A percentile compares a stretch with the other conserved stretches of the same genome.
phyloP scores from a whole-genome alignment of 2,113 vertebrate species.

The Panthera tigris region DNA sequence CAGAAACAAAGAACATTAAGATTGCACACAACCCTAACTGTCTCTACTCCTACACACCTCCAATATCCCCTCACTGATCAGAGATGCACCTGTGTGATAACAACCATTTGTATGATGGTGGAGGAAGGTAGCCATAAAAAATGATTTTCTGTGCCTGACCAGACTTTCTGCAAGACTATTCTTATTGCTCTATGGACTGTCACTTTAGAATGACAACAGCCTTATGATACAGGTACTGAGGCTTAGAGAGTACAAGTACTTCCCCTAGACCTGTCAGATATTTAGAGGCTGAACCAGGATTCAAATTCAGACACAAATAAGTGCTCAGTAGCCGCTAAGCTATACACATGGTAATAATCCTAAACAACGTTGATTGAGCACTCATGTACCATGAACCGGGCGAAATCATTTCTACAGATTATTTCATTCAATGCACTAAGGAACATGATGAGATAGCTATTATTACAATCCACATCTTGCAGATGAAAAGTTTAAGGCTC shows the following conservation, averaged over 20 bases:
- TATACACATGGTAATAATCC: neutral
- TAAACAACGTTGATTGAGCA: neutral
- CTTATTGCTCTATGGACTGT: neutral
- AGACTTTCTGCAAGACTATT: neutral
- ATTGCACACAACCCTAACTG: neutral
- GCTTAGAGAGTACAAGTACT: neutral
- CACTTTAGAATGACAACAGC: neutral
- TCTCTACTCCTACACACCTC: neutral
- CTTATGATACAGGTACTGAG: neutral
- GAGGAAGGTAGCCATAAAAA: neutral
- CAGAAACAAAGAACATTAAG: neutral
- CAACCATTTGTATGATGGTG: neutral
- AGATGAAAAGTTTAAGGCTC: neutral
- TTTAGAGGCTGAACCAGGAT: neutral
- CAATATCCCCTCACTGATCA: neutral
- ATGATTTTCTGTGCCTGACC: neutral
- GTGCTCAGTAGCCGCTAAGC: neutral
- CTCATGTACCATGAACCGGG: neutral
- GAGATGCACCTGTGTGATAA: neutral
- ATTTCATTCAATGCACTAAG: neutral
- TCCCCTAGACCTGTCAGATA: neutral
- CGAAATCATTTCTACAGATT: neutral
- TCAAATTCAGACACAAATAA: neutral
- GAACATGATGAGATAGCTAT: neutral
- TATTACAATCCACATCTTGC: neutral